phyloP scores from a whole-genome alignment of 1,140 invertebrate species.

The Coenobita brevimanus region DNA sequence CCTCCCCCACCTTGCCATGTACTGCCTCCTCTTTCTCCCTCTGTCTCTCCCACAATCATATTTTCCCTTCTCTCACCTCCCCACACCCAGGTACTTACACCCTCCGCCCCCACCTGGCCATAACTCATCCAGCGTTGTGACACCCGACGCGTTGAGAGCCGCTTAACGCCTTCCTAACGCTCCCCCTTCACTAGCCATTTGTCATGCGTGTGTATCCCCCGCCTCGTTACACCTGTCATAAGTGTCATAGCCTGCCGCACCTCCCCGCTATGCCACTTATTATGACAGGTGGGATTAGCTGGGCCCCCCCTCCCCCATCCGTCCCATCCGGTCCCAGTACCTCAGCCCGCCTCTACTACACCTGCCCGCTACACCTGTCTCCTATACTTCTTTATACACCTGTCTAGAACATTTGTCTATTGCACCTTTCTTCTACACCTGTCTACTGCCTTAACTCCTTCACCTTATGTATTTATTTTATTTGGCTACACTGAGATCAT shows the following conservation, averaged over 20 bases:
- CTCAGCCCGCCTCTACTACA: too few species aligned
- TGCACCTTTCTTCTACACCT: too few species aligned
- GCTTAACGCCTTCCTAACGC: slow-evolving; percentile 26
- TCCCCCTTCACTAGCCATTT: slow-evolving; percentile 14
- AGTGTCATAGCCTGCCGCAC: slow-evolving; percentile 41
- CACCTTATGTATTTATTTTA: too few species aligned
- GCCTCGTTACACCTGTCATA: slow-evolving; percentile 45
- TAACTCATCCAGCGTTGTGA: slow-evolving; percentile 31
- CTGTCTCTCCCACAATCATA: not conserved
- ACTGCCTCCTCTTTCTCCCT: not conserved
- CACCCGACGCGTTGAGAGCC: slow-evolving; percentile 13
- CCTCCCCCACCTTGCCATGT: not conserved
- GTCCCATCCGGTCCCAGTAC: too few species aligned
- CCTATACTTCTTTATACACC: too few species aligned
- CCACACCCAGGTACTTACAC: not conserved
- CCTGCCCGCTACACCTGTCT: too few species aligned
- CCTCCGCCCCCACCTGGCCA: not conserved
- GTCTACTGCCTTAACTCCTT: too few species aligned
- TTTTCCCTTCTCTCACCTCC: not conserved
- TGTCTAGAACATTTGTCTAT: too few species aligned
- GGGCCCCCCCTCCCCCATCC: too few species aligned
- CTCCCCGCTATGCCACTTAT: slow-evolving; percentile 17
- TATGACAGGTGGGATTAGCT: slow-evolving; percentile 17
- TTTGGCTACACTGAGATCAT: too few species aligned
- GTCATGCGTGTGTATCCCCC: slow-evolving; percentile 20